Base-by-base conservation (phyloP, 2,113 vertebrate species). In the Pheucticus melanocephalus region DNA sequence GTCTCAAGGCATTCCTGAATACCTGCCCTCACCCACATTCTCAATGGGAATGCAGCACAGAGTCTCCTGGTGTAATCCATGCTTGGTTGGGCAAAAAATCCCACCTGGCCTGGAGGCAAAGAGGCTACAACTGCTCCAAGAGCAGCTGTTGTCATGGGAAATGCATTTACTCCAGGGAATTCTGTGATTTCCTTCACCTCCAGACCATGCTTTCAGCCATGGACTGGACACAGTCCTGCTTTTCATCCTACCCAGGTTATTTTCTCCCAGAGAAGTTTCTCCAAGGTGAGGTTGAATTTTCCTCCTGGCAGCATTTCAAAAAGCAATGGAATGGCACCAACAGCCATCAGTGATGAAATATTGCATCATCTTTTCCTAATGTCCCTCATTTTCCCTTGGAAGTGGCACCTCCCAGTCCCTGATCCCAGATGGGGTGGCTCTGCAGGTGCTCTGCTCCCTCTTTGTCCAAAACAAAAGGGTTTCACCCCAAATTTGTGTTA, bases 141-240 rank as follows among this genome's bases (percentile, higher is more conserved):
- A 56, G 65, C 15, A 10, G 61, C 66, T 37, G 19, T 19, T 9
- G 2, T 33, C n/a, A 7, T 4, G 6, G 44, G 59, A 47, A 85
- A 68, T 33, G 5, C 5, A 16, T 64, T 82, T 66, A 12, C 66
- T 91, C 57, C 39, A 5, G 16, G 25, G 35, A n/a, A 57, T 53
- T 70, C 31, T 1, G 1, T 19, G 14, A 9, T 72, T 84, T 70
- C 25, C 69, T 56, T 84, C 85, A 6, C 56, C 54, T 71, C 47
- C n/a, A 45, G 54, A 33, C 30, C 3, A 0, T 3, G 16, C 3
- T 1, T 42, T 42, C 33, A 42, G 48, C 47, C 7, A 1, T 0
- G 1, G 69, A 47, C 17, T 40, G 23, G 56, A 21, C 4, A 4
- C 0, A 2, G 23, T 33, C 39, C 47, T 0, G 2, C 76, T 75